Evolutionary conservation across 2,888 invertebrate genomes (phyloP).

Genomic region (Caenorhabditis virilis): DNA sequence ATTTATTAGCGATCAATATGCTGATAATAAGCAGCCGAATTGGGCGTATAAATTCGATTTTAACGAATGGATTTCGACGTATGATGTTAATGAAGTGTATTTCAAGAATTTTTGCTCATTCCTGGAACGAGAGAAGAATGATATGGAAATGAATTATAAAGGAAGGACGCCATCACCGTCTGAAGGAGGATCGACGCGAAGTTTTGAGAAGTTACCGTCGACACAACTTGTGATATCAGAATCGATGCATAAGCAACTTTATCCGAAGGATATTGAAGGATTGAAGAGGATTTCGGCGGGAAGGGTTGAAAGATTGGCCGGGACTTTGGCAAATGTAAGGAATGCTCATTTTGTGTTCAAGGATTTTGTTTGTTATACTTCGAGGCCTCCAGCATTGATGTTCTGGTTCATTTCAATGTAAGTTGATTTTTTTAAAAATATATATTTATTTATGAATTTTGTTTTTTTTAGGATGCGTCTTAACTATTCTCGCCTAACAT

Average conservation of each 20-base stretch:
- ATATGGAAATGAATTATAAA: conserved; percentile 5
- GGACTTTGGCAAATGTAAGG: conserved; percentile 7
- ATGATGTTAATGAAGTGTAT: conserved; percentile 23
- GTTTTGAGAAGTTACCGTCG: conserved; percentile 6
- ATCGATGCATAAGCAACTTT: conserved; percentile 2
- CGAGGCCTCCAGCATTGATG: conserved; percentile 28
- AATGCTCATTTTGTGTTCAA: conserved; percentile 29
- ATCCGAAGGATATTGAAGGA: background rate
- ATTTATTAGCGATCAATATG: conserved; percentile 34
- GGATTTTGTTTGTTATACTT: conserved; percentile 29
- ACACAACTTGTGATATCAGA: conserved; percentile 17
- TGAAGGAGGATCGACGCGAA: background rate
- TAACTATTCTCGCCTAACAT: conserved; percentile 20
- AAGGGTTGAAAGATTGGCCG: conserved; percentile 25
- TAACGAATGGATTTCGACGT: conserved; percentile 16
- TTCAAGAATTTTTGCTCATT: conserved; percentile 40
- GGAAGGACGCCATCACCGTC: conserved; percentile 5
- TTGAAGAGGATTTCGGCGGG: conserved; percentile 19
- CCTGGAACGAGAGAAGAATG: conserved; percentile 20
- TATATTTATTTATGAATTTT: background rate
- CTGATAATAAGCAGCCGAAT: conserved; percentile 18
- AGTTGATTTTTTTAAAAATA: background rate
- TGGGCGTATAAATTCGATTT: conserved; percentile 38
- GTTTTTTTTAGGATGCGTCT: conserved; percentile 7
- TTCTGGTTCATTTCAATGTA: conserved; percentile 30